Evolutionary conservation across 2,888 invertebrate genomes (phyloP).

Genomic region (Melieria picta): DNA sequence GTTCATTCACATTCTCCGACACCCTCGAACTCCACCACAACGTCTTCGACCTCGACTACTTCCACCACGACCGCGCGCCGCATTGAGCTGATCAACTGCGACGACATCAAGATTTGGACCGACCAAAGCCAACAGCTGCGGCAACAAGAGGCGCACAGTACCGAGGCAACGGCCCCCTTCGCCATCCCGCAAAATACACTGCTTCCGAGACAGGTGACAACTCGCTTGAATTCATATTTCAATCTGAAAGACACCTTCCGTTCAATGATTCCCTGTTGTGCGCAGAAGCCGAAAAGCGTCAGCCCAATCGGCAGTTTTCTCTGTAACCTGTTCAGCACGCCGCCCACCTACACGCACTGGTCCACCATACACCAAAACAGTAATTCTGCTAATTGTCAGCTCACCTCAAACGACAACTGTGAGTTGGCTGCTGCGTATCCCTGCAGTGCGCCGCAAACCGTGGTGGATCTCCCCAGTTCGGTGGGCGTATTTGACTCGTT

Average conservation of each 20-base stretch:
- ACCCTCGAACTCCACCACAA: constrained; percentile 31
- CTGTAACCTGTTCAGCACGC: constrained; percentile 56
- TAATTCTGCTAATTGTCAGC: constrained; percentile 21
- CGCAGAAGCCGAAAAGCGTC: constrained; percentile 34
- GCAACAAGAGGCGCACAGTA: constrained; percentile 22
- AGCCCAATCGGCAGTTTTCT: constrained; percentile 57
- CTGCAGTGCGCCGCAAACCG: constrained; percentile 22
- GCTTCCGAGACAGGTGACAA: background rate
- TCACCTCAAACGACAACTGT: constrained; percentile 10
- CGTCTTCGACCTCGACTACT: constrained; percentile 36
- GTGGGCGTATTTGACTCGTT: constrained; percentile 58
- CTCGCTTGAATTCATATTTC: constrained; percentile 8
- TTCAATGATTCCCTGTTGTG: constrained; percentile 22
- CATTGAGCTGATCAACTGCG: constrained; percentile 63
- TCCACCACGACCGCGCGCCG: constrained; percentile 33
- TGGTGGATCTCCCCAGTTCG: constrained; percentile 18
- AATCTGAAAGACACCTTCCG: background rate
- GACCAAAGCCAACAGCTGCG: constrained; percentile 49
- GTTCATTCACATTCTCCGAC: constrained; percentile 1
- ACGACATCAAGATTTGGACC: constrained; percentile 65
- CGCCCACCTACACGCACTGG: constrained; percentile 58
- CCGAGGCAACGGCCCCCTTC: constrained; percentile 22
- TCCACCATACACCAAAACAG: constrained; percentile 32
- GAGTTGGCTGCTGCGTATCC: constrained; percentile 24
- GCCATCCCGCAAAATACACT: constrained; percentile 36